These are phyloP conservation scores for Ophiothrix spiculata DNA, from an alignment of 35 echinoderm and acorn worm species.

Conservation along the genomic window DNA sequence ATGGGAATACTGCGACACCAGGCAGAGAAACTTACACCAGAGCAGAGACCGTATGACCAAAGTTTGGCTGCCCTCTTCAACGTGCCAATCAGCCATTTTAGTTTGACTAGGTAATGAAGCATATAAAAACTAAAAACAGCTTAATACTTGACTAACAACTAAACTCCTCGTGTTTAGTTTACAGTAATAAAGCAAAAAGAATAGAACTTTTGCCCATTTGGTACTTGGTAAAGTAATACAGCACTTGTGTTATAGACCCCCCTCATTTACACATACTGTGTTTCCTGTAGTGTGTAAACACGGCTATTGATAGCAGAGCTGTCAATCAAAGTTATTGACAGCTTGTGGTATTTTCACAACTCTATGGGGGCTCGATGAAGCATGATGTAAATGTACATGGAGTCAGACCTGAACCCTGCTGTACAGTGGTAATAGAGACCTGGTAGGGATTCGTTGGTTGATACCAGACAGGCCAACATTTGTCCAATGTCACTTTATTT, in stretches of 20 bases:
- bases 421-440: not conserved
- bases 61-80: too few relatives aligned
- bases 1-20: too few relatives aligned
- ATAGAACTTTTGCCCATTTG: not conserved
- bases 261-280: not conserved
- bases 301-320: constrained; percentile 21
- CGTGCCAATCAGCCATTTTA: not conserved
- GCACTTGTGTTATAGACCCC: not conserved
- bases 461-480: too few relatives aligned
- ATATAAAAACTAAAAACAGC: not conserved
- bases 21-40: too few relatives aligned
- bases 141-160: not conserved
- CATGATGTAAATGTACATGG: not conserved
- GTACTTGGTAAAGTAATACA: not conserved
- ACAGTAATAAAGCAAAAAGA: not conserved
- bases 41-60: too few relatives aligned
- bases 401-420: not conserved
- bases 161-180: not conserved
- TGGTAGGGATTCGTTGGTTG: not conserved
- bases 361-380: constrained; percentile 12
- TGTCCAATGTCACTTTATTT: too few relatives aligned
- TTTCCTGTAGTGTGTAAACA: constrained; percentile 35
- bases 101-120: not conserved
- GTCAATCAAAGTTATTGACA: constrained; percentile 32
- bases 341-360: constrained; percentile 41